phyloP scores from a whole-genome alignment of 2,888 invertebrate species.

The Campaea margaritaria region DNA sequence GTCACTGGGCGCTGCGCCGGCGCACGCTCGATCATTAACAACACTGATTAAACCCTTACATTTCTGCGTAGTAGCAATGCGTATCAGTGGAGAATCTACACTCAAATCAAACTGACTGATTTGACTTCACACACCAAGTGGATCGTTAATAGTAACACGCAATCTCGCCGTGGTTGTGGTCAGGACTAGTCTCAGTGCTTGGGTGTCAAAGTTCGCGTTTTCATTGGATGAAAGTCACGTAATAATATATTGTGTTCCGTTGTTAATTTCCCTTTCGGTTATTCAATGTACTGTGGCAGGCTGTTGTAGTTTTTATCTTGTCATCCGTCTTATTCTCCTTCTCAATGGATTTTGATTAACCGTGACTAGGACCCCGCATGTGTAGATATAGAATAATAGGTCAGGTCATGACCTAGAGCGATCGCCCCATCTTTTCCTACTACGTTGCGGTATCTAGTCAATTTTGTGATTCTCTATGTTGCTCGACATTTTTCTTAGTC shows the following conservation, averaged over 20 bases:
- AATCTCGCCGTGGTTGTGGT: not conserved
- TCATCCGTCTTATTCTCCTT: slow-evolving; percentile 37
- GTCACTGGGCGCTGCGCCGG: slow-evolving; percentile 78
- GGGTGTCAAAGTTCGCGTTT: not conserved
- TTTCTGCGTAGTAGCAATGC: slow-evolving; percentile 19
- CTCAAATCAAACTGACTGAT: slow-evolving; percentile 6
- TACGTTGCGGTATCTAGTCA: no score
- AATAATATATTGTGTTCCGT: not conserved
- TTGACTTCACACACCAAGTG: slow-evolving; percentile 5
- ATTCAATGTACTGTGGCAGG: slow-evolving; percentile 1
- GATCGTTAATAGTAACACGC: not conserved
- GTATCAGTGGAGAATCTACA: slow-evolving; percentile 19
- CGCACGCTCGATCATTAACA: slow-evolving; percentile 72
- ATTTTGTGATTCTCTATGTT: no score
- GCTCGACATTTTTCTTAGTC: no score
- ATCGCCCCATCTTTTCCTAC: no score
- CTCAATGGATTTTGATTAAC: slow-evolving; percentile 40
- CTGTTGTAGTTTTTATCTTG: slow-evolving; percentile 53
- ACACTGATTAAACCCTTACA: slow-evolving; percentile 59
- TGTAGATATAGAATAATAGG: no score
- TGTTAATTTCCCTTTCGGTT: not conserved
- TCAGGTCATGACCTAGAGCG: no score
- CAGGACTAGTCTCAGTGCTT: not conserved
- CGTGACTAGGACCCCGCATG: slow-evolving; percentile 1
- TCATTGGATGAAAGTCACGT: not conserved